Evolutionary conservation across 23 tunicate species (phyloP).

Genomic region (Ciona savignyi): DNA sequence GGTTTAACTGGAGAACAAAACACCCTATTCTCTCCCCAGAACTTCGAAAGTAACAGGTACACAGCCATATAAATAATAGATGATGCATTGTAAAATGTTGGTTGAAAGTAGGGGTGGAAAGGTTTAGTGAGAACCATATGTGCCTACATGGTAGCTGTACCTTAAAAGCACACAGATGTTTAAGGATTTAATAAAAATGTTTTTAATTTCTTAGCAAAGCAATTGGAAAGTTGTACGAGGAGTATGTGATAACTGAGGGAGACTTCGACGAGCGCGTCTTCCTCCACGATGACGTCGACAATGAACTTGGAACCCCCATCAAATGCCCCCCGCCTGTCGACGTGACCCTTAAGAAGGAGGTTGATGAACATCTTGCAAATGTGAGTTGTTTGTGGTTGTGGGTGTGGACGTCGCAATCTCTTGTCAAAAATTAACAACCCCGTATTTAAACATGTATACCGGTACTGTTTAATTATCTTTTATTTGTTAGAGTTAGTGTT

Average conservation of each 20-base stretch:
- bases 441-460: too few relatives aligned
- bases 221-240: constrained; percentile 62
- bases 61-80: neutral
- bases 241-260: constrained; percentile 75
- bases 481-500: too few relatives aligned
- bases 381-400: constrained; percentile 11
- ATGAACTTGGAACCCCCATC: constrained; percentile 85
- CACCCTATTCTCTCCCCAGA: constrained; percentile 37
- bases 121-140: too few relatives aligned
- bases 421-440: too few relatives aligned
- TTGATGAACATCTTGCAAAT: constrained; percentile 31
- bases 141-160: too few relatives aligned
- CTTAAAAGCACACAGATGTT: too few relatives aligned
- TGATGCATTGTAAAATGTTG: too few relatives aligned
- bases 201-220: constrained; percentile 32
- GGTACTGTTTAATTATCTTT: too few relatives aligned
- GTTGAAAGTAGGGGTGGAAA: too few relatives aligned
- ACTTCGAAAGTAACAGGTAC: constrained; percentile 69
- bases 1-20: constrained; percentile 48
- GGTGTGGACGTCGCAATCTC: neutral
- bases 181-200: too few relatives aligned
- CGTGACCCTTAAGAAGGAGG: neutral
- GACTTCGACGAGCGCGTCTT: constrained; percentile 95
- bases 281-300: constrained; percentile 76
- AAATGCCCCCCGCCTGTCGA: constrained; percentile 30